These are phyloP conservation scores for Sigmodon hispidus DNA, from an alignment of 2,113 vertebrate genomes.

Conservation along the genomic window DNA sequence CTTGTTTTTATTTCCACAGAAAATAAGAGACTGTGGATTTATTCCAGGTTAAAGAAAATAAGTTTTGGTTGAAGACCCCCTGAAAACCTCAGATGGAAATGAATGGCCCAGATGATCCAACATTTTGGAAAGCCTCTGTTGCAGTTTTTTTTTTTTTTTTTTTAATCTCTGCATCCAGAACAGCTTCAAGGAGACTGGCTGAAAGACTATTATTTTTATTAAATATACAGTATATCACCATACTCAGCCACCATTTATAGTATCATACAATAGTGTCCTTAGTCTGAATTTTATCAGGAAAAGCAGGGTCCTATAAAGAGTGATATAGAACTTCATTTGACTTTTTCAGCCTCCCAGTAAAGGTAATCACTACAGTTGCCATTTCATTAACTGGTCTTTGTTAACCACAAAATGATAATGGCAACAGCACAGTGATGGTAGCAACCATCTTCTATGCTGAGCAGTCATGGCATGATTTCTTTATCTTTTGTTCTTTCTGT, in stretches of 20 bases:
- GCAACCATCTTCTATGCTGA: not conserved
- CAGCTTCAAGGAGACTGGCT: too few species aligned
- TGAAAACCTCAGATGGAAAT: too few species aligned
- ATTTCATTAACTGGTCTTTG: slow-evolving; percentile 53
- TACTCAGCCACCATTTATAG: slow-evolving; percentile 20
- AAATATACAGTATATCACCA: too few species aligned
- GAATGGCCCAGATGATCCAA: too few species aligned
- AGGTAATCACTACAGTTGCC: not conserved
- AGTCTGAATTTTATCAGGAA: slow-evolving; percentile 54
- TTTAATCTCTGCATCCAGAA: too few species aligned
- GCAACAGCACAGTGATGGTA: slow-evolving; percentile 19
- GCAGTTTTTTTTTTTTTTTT: too few species aligned
- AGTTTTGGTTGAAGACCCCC: too few species aligned
- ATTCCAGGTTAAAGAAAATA: too few species aligned
- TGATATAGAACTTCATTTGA: slow-evolving; percentile 47
- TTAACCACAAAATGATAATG: slow-evolving; percentile 42
- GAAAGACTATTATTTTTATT: too few species aligned
- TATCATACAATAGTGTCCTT: not conserved
- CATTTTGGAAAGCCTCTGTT: too few species aligned
- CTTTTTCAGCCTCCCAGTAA: not conserved
- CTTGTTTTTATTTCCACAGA: too few species aligned
- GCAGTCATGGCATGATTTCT: not conserved
- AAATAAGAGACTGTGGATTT: too few species aligned
- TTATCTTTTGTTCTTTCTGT: not conserved
- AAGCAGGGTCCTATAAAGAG: not conserved